Evolutionary conservation across 30 jellyfish, hydroid and myxozoan species (phyloP).

Genomic region (Chrysaora quinquecirrha): DNA sequence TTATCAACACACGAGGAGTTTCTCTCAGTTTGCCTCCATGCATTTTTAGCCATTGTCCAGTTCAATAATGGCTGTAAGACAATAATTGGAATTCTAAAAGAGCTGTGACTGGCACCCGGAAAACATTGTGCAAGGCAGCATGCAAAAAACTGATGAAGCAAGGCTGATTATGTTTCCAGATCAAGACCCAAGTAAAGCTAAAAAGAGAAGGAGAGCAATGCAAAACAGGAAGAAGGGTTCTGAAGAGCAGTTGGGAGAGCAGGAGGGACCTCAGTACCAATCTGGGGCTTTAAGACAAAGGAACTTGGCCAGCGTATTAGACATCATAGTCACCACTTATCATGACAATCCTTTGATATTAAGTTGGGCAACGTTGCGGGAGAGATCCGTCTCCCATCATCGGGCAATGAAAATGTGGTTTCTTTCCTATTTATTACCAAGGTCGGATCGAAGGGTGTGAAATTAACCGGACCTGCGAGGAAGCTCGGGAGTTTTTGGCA

Average conservation of each 20-base stretch:
- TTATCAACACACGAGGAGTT: conserved; percentile 37
- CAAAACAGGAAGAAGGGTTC: conserved; percentile 9
- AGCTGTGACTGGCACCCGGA: conserved; percentile 11
- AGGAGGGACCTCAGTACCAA: too few relatives aligned
- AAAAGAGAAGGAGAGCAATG: too few relatives aligned
- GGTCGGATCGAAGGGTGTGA: too few relatives aligned
- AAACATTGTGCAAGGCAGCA: conserved; percentile 16
- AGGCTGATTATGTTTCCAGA: background rate
- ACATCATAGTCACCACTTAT: too few relatives aligned
- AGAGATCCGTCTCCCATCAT: too few relatives aligned
- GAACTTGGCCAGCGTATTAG: too few relatives aligned
- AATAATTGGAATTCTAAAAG: background rate
- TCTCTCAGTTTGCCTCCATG: conserved; percentile 41
- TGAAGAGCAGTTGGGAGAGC: background rate
- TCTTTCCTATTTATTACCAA: too few relatives aligned
- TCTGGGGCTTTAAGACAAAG: conserved; percentile 22
- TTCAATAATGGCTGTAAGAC: conserved; percentile 19
- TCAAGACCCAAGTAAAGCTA: background rate
- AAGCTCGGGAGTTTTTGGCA: too few relatives aligned
- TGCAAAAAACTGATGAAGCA: background rate
- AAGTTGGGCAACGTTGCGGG: too few relatives aligned
- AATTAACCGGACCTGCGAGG: too few relatives aligned
- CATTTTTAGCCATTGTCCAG: conserved; percentile 4
- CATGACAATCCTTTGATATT: background rate
- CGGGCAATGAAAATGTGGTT: too few relatives aligned